Conservation (phyloP, 2,888 invertebrate genomes). For the Lasioglossum oenotherae region DNA sequence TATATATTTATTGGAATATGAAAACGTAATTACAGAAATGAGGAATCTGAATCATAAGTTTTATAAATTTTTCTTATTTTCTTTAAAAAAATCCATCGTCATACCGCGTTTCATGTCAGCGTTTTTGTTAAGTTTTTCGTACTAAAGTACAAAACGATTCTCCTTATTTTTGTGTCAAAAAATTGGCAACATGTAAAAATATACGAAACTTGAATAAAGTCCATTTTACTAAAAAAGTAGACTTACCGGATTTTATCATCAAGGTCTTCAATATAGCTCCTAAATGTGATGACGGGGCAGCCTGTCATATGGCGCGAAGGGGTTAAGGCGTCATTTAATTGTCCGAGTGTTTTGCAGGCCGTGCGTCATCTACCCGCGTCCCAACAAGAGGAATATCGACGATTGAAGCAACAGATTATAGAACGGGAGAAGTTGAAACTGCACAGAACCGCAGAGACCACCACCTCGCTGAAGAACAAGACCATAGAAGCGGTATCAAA, state of each 20-base stretch:
- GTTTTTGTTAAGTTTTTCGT: too few species aligned
- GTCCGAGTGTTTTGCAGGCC: constrained; percentile 76
- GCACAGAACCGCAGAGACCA: constrained; percentile 64
- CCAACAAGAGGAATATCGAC: constrained; percentile 83
- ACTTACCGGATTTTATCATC: neutral
- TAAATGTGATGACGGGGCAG: neutral
- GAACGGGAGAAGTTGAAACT: constrained; percentile 79
- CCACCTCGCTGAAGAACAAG: constrained; percentile 29
- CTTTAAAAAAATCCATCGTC: too few species aligned
- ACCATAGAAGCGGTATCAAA: constrained; percentile 22
- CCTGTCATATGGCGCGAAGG: neutral
- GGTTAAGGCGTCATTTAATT: constrained; percentile 20
- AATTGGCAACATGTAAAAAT: too few species aligned
- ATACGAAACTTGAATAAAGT: too few species aligned
- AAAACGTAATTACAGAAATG: too few species aligned
- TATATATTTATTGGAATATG: too few species aligned
- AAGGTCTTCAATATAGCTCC: neutral
- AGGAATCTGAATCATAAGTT: too few species aligned
- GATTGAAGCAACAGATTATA: constrained; percentile 81
- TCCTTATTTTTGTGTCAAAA: too few species aligned
- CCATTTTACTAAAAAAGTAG: too few species aligned
- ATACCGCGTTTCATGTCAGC: too few species aligned
- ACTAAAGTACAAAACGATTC: too few species aligned
- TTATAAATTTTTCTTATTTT: too few species aligned
- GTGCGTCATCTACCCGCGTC: constrained; percentile 83